A percentile compares a stretch with the other conserved stretches of the same genome.
phyloP scores from a whole-genome alignment of 2,888 invertebrate genomes.

The Caenorhabditis sp. region DNA sequence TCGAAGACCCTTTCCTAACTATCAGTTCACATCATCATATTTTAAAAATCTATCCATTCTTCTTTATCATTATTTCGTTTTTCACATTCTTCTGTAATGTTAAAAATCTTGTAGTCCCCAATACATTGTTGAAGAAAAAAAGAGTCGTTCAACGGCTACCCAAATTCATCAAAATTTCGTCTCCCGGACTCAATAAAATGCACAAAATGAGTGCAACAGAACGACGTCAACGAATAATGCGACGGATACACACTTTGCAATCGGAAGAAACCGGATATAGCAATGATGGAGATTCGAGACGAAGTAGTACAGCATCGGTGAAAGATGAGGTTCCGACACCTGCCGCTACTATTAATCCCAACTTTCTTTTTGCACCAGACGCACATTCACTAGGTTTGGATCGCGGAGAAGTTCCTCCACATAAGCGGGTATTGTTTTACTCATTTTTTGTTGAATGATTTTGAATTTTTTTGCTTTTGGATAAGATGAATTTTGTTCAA shows the following conservation, averaged over 20 bases:
- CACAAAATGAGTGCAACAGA: slow-evolving; percentile 49
- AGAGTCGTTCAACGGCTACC: neutral
- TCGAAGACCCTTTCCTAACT: no score
- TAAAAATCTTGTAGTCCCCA: neutral
- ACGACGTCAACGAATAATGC: slow-evolving; percentile 57
- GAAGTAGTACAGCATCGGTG: slow-evolving; percentile 37
- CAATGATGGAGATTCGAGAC: slow-evolving; percentile 36
- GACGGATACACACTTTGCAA: slow-evolving; percentile 55
- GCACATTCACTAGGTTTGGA: slow-evolving; percentile 46
- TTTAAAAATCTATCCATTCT: no score
- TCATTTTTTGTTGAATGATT: neutral
- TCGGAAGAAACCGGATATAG: slow-evolving; percentile 52
- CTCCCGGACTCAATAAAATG: neutral
- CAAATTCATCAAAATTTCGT: neutral
- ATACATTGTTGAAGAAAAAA: neutral
- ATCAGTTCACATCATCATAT: no score
- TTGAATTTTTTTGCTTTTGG: neutral
- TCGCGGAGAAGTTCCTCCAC: slow-evolving; percentile 55
- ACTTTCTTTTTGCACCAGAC: slow-evolving; percentile 54
- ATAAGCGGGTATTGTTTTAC: slow-evolving; percentile 46
- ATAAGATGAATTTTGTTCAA: no score
- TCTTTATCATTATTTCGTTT: no score
- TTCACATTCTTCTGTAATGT: no score
- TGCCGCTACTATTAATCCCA: slow-evolving; percentile 44
- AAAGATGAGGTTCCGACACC: slow-evolving; percentile 27